Conservation (phyloP, 1,140 invertebrate genomes). For the Dreissena rostriformis region DNA sequence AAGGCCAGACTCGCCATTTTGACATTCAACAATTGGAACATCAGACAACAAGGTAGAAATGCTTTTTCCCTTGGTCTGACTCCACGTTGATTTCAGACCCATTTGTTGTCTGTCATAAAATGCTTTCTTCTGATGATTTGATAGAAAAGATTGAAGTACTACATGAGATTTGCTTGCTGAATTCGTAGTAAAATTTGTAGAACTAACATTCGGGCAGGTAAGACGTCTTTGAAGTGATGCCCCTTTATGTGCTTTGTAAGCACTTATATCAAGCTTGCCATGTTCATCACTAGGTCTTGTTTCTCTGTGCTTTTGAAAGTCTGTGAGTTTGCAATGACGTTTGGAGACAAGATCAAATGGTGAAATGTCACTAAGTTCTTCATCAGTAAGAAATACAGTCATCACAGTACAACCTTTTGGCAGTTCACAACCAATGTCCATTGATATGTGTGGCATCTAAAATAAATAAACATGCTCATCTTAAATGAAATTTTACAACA, state of each 20-base stretch:
- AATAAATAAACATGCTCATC: background rate
- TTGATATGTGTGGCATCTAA: slow-evolving; percentile 49
- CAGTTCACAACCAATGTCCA: slow-evolving; percentile 34
- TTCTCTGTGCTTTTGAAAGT: slow-evolving; percentile 30
- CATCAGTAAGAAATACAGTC: slow-evolving; percentile 43
- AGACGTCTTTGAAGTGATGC: slow-evolving; percentile 9
- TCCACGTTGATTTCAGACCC: slow-evolving; percentile 16
- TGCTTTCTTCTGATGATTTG: background rate
- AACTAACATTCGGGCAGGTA: slow-evolving; percentile 20
- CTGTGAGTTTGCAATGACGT: slow-evolving; percentile 49
- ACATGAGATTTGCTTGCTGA: background rate
- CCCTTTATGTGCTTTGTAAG: slow-evolving; percentile 4
- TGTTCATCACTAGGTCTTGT: slow-evolving; percentile 10
- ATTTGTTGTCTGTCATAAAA: background rate
- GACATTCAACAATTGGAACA: slow-evolving; percentile 54
- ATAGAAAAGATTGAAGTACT: slow-evolving; percentile 28
- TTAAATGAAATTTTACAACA: no score
- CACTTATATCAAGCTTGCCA: background rate
- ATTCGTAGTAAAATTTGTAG: background rate
- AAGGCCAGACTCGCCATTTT: slow-evolving; percentile 12
- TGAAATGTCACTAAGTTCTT: slow-evolving; percentile 24
- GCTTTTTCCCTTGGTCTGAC: background rate
- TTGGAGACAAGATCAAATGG: slow-evolving; percentile 33
- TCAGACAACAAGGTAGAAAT: slow-evolving; percentile 25
- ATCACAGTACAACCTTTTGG: slow-evolving; percentile 45